Percentiles rank a stretch among this genome's conserved stretches.
Evolutionary conservation across 2,113 vertebrate genomes (phyloP).

Genomic region (Eubucco bourcierii): DNA sequence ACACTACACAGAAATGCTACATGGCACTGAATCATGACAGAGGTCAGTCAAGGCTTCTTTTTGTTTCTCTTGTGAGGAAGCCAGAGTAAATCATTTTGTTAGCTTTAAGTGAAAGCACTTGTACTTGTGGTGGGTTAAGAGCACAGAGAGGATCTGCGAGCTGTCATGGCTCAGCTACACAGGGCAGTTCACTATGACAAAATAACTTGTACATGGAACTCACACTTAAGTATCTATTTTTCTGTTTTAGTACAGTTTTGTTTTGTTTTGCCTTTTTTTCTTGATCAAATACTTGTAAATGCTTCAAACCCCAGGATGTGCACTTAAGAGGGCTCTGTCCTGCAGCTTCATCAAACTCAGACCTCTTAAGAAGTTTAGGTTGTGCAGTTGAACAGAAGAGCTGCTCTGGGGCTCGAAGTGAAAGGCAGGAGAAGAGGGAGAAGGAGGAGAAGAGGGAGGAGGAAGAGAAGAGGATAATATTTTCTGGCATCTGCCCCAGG

Average conservation of each 20-base stretch:
- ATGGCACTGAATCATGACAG: background rate
- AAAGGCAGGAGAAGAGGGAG: background rate
- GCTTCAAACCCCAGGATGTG: background rate
- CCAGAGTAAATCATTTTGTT: background rate
- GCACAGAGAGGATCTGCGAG: background rate
- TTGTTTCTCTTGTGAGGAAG: background rate
- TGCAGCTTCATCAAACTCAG: background rate
- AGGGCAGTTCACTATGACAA: background rate
- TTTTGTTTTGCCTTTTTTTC: fast-evolving
- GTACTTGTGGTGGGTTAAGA: background rate
- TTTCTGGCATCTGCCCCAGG: constrained; percentile 29
- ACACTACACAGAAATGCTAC: background rate
- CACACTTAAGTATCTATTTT: background rate
- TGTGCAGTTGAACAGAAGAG: background rate
- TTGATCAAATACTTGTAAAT: background rate
- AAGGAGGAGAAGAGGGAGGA: no score
- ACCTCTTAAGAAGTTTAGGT: background rate
- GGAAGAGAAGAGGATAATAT: background rate
- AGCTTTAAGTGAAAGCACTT: background rate
- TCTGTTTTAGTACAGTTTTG: background rate
- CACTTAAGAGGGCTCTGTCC: background rate
- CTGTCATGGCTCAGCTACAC: background rate
- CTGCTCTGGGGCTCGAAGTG: background rate
- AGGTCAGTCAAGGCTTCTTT: background rate
- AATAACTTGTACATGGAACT: background rate